Evolutionary conservation across 2,113 vertebrate species (phyloP), one percentile per base, ranked within the genome.

Genomic region (Procavia capensis): DNA sequence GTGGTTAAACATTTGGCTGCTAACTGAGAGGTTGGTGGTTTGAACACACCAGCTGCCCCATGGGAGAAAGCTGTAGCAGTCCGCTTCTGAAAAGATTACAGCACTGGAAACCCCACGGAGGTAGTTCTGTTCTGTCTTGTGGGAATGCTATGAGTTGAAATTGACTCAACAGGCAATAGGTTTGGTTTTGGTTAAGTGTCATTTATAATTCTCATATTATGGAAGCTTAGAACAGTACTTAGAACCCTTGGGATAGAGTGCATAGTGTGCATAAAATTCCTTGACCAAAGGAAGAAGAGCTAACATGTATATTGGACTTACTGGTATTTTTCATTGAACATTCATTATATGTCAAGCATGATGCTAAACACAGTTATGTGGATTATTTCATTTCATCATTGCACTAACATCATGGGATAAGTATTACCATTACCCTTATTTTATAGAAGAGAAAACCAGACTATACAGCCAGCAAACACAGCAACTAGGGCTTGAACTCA

Each of bases 121-220:
- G 50, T 16, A 54, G 50, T 54, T 11, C 50, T 54, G 17, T 54
- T 54, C 50, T 54, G 50, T 54, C 50, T 16, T 54, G 17, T 54
- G 17, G 50, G 7, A 16, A 14, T 13, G 11, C 50, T 54, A 14
- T 54, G 50, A 54, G 50, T 54, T 16, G 7, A 13, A 54, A 54
- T 54, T 14, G 50, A 54, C 50, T 54, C 50, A 16, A 54, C 50
- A 54, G 50, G 50, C 50, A 54, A 54, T 16, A 16, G 50, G 50
- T 54, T 54, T 16, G 50, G 14, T 54, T 54, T 54, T 54, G 50
- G 50, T 54, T 54, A 54, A 16, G 3, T 5, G 34, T 85, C 27
- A 36, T 92, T 81, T 88, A 59, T 43, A 78, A 72, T 76, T 74
- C 66, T 95, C 45, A 74, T n/a, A 76, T 78, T 76, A 90, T 59